Evolutionary conservation across 2,888 invertebrate species (phyloP).

Genomic region (Dynastes tityus): DNA sequence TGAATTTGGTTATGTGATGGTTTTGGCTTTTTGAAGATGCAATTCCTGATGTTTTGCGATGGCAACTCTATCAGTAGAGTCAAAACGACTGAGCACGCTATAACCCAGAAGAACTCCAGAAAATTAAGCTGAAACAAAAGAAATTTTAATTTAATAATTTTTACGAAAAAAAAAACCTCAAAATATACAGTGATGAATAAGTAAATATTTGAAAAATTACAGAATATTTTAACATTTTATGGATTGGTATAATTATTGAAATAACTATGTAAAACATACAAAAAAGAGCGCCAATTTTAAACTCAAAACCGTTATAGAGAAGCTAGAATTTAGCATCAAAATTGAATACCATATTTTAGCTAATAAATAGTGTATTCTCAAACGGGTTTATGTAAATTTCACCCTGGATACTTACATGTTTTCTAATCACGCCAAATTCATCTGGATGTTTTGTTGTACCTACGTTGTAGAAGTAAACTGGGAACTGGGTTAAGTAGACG

Average conservation of each 20-base stretch:
- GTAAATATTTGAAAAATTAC: no score
- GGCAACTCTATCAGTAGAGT: slow-evolving; percentile 80
- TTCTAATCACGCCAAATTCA: slow-evolving; percentile 74
- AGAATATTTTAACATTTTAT: no score
- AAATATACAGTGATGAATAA: no score
- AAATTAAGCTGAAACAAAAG: slow-evolving; percentile 74
- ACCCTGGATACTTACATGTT: slow-evolving; percentile 71
- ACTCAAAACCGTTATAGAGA: neutral
- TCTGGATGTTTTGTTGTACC: slow-evolving; percentile 75
- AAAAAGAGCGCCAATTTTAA: neutral
- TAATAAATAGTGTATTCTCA: neutral
- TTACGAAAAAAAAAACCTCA: no score
- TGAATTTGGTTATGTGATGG: neutral
- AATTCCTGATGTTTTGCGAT: slow-evolving; percentile 79
- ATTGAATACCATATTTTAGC: neutral
- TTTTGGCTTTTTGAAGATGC: slow-evolving; percentile 67
- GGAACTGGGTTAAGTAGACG: slow-evolving; percentile 81
- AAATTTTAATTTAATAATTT: neutral
- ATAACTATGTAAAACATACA: neutral
- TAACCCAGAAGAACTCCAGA: slow-evolving; percentile 75
- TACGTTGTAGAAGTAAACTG: slow-evolving; percentile 81
- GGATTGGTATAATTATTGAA: no score
- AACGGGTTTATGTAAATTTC: neutral
- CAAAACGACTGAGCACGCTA: slow-evolving; percentile 73
- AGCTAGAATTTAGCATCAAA: neutral